Evolutionary conservation across 2,888 invertebrate species (phyloP).

Genomic region (Antheraea yamamai): DNA sequence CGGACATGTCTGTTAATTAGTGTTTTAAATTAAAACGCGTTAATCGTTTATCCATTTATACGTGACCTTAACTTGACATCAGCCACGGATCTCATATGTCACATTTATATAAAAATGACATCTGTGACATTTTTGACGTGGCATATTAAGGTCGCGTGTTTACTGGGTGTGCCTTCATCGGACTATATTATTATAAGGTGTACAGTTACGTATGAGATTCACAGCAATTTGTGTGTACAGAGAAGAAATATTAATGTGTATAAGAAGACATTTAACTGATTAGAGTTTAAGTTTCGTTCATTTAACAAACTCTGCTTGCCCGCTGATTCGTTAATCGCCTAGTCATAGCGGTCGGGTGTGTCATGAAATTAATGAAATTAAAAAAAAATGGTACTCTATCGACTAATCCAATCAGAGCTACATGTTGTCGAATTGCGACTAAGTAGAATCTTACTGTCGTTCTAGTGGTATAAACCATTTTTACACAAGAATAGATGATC

Average conservation of each 20-base stretch:
- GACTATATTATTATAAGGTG: slow-evolving; percentile 53
- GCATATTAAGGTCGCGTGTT: too few species aligned
- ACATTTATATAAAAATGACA: too few species aligned
- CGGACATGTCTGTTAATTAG: not conserved
- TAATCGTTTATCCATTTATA: not conserved
- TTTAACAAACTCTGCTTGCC: slow-evolving; percentile 48
- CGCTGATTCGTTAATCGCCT: slow-evolving; percentile 66
- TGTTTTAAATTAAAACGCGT: not conserved
- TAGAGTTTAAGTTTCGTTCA: slow-evolving; percentile 37
- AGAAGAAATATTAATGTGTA: slow-evolving; percentile 37
- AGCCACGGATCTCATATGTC: too few species aligned
- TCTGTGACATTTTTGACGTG: too few species aligned
- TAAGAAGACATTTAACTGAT: slow-evolving; percentile 39
- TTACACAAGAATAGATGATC: not conserved
- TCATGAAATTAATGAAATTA: not conserved
- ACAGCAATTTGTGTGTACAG: slow-evolving; percentile 61
- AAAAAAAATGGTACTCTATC: slow-evolving; percentile 9
- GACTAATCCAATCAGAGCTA: not conserved
- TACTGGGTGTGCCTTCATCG: slow-evolving; percentile 16
- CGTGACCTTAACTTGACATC: too few species aligned
- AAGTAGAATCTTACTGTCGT: not conserved
- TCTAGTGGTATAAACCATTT: not conserved
- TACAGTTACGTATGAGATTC: slow-evolving; percentile 82
- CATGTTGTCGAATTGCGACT: not conserved
- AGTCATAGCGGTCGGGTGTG: slow-evolving; percentile 53